Base-by-base conservation (phyloP, 92 coral and sea anemone genomes). In the Phenganax subtilis region DNA sequence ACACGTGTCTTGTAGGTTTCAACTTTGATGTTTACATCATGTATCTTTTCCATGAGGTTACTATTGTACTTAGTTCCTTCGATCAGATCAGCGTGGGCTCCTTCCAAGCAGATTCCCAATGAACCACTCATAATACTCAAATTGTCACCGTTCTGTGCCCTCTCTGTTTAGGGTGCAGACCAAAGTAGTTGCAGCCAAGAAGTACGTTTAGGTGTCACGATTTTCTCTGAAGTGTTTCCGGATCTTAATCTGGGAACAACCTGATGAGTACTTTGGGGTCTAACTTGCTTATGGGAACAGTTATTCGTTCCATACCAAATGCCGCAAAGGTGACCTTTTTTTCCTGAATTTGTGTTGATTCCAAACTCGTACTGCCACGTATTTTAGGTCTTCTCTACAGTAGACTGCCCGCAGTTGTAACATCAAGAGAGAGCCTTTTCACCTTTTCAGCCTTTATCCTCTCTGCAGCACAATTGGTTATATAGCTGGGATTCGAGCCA, bases 41-140 rank as follows among this genome's bases (percentile, higher is more conserved):
- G 88, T 60, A 89, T 87, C n/a, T 83, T 85, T 55, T 56, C 78
- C 15, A 57, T 85, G 7, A 88, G 90, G 58, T 87, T 89, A 15
- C 88, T 63, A 30, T 89, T 87, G 65, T 27, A 60, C 47, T 12
- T 68, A 51, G 90, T 89, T 71, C 37, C 85, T 77, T 89, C 88
- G 37, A 3, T 44, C 20, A 89, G 37, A 12, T 84, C 74, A 25
- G 90, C 82, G 57, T 87, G 88, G 31, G 90, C 85, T 7, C 92
- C 90, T 87, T 89, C 90, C 27, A 89, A 87, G 59, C 90, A 89
- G 83, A 81, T 79, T 54, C 92, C 92, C 62, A 89, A 85, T 12
- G 84, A 83, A n/a, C 92, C 92, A 51, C 76, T 81, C 90, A 89
- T 89, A 53, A 87, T 60, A 44, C 92, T 87, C 25, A 89, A 77